Conservation (phyloP, 2,797 vertebrate genomes). For the Emys orbicularis region DNA sequence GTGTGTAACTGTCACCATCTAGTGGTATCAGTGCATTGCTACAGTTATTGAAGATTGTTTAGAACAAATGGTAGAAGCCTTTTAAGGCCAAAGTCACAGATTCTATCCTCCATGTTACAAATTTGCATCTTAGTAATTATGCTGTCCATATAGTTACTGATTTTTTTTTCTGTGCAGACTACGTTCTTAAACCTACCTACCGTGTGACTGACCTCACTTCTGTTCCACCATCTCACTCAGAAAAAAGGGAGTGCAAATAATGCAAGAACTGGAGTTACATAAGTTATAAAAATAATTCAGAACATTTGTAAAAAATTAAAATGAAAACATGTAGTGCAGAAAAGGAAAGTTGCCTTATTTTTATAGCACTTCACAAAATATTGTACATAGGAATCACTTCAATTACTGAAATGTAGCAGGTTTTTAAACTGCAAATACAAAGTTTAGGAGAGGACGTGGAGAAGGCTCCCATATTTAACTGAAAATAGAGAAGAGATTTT, state of each 20-base stretch:
- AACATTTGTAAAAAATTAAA: not conserved
- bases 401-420: fast-evolving
- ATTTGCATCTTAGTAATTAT: not conserved
- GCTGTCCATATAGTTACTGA: not conserved
- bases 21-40: not conserved
- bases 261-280: not conserved
- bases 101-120: not conserved
- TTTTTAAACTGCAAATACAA: not conserved
- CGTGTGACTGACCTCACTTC: not conserved
- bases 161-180: not conserved
- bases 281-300: not conserved
- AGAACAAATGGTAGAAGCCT: not conserved
- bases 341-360: not conserved
- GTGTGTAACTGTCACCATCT: not conserved
- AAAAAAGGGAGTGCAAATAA: not conserved
- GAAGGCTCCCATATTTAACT: not conserved
- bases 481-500: not conserved
- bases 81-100: not conserved
- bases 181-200: not conserved
- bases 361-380: fast-evolving
- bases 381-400: fast-evolving
- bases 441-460: not conserved
- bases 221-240: not conserved
- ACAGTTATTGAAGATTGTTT: not conserved
- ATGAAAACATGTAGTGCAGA: not conserved